Evolutionary conservation across 2,888 invertebrate genomes (phyloP), one percentile per base, ranked within the genome.

Genomic region (Torymus texanus): DNA sequence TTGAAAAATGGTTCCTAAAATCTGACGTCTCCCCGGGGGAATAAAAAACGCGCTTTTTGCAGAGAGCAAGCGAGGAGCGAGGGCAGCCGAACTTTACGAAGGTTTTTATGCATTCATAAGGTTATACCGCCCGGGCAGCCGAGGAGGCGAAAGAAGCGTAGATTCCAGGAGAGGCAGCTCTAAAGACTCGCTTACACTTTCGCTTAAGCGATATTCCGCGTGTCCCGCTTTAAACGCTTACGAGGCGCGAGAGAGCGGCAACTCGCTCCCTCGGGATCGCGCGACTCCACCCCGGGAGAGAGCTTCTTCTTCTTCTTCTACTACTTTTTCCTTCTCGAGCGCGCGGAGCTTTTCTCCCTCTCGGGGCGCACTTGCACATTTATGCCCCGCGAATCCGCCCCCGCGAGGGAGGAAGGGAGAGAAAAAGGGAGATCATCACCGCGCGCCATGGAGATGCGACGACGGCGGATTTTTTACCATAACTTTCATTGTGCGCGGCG

Each of bases 81-180:
- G 66, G 63, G 66, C 78, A 79, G 82, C 78, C 74, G 55, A 82
- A 86, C 83, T 85, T 85, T 85, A 85, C 84, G 82, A 67, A 81
- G 83, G 83, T 85, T 86, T 86, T 87, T 86, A 87, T 85, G 85
- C 87, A 87, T 87, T 87, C 87, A 86, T 86, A 87, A 86, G 84
- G 85, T 85, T 86, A 85, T 85, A 85, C 83, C 80, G 83, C 76
- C 76, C 62, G 41, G 41, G 8, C 8, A 0, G 70, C 56, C 72
- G 71, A 73, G 78, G 41, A 66, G 79, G 73, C 16, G 66, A 63
- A 66, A 66, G 77, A 59, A 63, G 80, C 74, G 80, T 21, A 80
- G 70, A 62, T 16, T 18, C 59, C 68, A 24, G 66, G 62, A 73
- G 24, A 16, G 11, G 18, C 59, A 50, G 50, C 16, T 51, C 67